Conservation (phyloP, 2,797 vertebrate genomes). For the Centroberyx gerrardi region DNA sequence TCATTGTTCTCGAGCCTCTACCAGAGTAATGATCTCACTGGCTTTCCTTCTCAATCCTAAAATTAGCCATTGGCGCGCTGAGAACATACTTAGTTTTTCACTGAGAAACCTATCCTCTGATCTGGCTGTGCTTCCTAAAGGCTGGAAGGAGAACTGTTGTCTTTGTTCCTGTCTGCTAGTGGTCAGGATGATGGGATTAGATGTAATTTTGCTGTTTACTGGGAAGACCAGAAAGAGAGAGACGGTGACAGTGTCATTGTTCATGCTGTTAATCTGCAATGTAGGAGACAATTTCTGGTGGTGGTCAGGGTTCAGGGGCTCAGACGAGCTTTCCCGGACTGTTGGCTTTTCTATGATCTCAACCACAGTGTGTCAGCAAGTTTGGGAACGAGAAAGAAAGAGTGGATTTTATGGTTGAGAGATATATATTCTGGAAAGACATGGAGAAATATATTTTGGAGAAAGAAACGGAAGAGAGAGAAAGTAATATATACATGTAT, state of each 20-base stretch:
- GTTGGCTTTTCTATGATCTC: slow-evolving; percentile 49
- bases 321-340: slow-evolving; percentile 4
- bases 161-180: slow-evolving; percentile 71
- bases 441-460: slow-evolving; percentile 42
- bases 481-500: slow-evolving; percentile 50
- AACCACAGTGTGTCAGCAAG: slow-evolving; percentile 28
- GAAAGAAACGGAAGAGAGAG: slow-evolving; percentile 42
- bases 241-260: slow-evolving; percentile 47
- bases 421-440: slow-evolving; percentile 34
- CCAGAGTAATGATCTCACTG: slow-evolving; percentile 82
- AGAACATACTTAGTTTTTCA: slow-evolving; percentile 64
- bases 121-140: slow-evolving; percentile 63
- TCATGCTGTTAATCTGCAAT: slow-evolving; percentile 38
- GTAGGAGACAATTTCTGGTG: slow-evolving; percentile 41
- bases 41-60: slow-evolving; percentile 76
- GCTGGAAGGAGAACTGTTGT: slow-evolving; percentile 66
- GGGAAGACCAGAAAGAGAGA: slow-evolving; percentile 29
- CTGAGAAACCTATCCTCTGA: slow-evolving; percentile 70
- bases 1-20: slow-evolving; percentile 81
- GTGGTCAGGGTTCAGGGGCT: slow-evolving; percentile 18
- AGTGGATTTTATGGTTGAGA: slow-evolving; percentile 51
- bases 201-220: slow-evolving; percentile 67
- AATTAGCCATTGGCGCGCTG: slow-evolving; percentile 77
- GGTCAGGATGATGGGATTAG: slow-evolving; percentile 70
- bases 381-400: slow-evolving; percentile 32